These are phyloP conservation scores for Stenurella melanura DNA, from an alignment of 2,888 invertebrate genomes.

Conservation along the genomic window DNA sequence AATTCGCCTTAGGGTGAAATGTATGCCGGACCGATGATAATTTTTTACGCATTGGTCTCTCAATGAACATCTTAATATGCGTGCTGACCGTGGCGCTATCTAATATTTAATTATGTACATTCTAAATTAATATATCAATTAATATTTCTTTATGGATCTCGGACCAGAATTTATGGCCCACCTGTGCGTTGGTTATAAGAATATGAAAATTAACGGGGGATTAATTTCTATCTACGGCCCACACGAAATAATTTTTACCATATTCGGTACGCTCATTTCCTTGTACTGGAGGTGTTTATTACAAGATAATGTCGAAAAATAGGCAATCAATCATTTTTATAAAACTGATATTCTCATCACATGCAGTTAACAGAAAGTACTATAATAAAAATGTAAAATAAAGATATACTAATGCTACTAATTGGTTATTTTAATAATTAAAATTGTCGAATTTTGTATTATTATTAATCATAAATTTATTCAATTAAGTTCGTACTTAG, in stretches of 20 bases:
- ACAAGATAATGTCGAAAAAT: no score
- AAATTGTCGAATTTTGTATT: no score
- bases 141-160: constrained; percentile 22
- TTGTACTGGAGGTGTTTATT: no score
- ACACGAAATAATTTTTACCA: neutral
- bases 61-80: constrained; percentile 15
- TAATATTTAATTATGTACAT: constrained; percentile 25
- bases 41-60: constrained; percentile 13
- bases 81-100: constrained; percentile 20
- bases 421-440: no score
- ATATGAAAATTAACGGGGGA: neutral
- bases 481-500: no score
- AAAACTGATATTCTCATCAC: no score
- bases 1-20: constrained; percentile 22
- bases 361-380: no score
- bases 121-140: constrained; percentile 30
- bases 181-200: constrained; percentile 2
- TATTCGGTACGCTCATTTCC: no score
- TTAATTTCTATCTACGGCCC: neutral
- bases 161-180: constrained; percentile 23
- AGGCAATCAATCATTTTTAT: no score
- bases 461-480: no score
- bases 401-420: no score
- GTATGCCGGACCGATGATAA: neutral
- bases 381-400: no score